These are phyloP conservation scores for Sylvilagus floridanus DNA, from an alignment of 2,797 vertebrate species.

Conservation along the genomic window DNA sequence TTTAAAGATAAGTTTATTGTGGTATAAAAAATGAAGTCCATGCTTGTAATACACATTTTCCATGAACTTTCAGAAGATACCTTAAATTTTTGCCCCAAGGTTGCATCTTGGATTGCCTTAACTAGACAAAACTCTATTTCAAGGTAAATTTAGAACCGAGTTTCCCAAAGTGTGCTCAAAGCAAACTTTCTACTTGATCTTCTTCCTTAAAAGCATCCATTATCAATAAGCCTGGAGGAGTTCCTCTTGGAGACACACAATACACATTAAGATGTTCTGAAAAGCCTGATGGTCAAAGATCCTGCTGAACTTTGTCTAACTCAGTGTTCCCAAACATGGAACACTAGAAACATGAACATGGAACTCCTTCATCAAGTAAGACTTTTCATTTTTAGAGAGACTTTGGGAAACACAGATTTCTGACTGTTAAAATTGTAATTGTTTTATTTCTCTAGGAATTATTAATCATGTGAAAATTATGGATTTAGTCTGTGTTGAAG, in stretches of 20 bases:
- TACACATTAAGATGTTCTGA: neutral
- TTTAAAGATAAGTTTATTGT: too few species aligned
- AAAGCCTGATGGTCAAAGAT: neutral
- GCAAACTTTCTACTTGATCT: neutral
- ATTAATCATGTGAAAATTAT: slow-evolving; percentile 74
- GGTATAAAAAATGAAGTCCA: too few species aligned
- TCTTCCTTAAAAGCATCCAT: slow-evolving; percentile 43
- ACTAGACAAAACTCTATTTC: slow-evolving; percentile 79
- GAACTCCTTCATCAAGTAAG: neutral
- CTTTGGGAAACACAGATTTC: slow-evolving; percentile 75
- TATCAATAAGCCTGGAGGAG: slow-evolving; percentile 46
- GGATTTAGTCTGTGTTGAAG: slow-evolving; percentile 74
- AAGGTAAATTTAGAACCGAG: slow-evolving; percentile 53
- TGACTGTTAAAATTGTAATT: slow-evolving; percentile 56
- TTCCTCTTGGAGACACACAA: neutral
- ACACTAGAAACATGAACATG: neutral
- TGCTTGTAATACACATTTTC: too few species aligned
- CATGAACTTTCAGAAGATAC: too few species aligned
- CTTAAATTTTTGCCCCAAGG: neutral
- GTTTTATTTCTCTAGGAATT: slow-evolving; percentile 42
- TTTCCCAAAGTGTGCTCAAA: slow-evolving; percentile 74
- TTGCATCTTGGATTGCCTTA: slow-evolving; percentile 54
- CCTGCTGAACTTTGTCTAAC: neutral
- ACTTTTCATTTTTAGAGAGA: slow-evolving; percentile 52
- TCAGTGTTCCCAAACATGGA: slow-evolving; percentile 49